Evolutionary conservation across 2,797 vertebrate genomes (phyloP).

Genomic region (Lophius americanus): DNA sequence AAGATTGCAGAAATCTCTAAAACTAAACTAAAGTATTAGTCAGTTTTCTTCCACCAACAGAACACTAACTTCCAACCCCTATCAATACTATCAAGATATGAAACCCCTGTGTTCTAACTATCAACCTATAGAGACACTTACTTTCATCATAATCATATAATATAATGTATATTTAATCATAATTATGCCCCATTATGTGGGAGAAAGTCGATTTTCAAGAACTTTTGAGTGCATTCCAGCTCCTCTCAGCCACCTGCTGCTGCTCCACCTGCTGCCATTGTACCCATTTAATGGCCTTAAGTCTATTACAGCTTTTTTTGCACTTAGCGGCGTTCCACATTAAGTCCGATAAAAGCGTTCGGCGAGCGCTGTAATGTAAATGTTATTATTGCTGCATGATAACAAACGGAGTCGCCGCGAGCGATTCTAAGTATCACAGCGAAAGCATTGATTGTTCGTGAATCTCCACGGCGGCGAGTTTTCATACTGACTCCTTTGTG

Average conservation of each 20-base stretch:
- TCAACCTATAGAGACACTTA: too few species aligned
- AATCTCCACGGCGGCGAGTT: conserved; percentile 9
- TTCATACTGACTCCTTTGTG: conserved; percentile 39
- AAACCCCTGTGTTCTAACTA: too few species aligned
- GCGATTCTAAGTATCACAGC: too few species aligned
- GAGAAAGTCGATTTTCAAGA: conserved; percentile 18
- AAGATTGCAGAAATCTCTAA: too few species aligned
- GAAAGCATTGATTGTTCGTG: background rate
- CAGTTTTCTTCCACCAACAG: too few species aligned
- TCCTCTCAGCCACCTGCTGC: conserved; percentile 9
- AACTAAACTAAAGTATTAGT: too few species aligned
- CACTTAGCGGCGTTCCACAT: conserved; percentile 30
- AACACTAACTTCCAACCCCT: too few species aligned
- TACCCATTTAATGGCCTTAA: conserved; percentile 37
- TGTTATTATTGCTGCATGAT: conserved; percentile 35
- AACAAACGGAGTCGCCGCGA: too few species aligned
- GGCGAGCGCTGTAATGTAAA: conserved; percentile 56
- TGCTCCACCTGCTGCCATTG: conserved; percentile 32
- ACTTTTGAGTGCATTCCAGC: conserved; percentile 11
- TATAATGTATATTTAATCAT: conserved; percentile 3
- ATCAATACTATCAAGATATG: too few species aligned
- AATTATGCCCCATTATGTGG: background rate
- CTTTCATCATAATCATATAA: background rate
- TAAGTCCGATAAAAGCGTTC: conserved; percentile 23
- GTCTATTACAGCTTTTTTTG: conserved; percentile 15